Percentiles rank a stretch among this genome's conserved stretches.
Conservation (phyloP, 2,113 vertebrate genomes). For the Noctilio leporinus region DNA sequence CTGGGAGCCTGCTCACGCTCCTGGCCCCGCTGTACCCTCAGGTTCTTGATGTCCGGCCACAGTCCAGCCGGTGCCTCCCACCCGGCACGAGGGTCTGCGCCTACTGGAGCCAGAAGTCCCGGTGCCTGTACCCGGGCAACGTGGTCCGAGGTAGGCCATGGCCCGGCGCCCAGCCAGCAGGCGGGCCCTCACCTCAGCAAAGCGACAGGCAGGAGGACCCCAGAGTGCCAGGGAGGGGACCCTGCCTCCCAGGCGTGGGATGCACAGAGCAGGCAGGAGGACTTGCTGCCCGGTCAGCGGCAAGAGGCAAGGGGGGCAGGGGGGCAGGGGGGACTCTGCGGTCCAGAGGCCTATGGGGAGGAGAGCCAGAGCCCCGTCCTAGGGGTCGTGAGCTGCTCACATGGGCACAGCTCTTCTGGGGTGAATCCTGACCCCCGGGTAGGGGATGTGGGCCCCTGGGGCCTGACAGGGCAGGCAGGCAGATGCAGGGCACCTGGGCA, state of each 20-base stretch:
- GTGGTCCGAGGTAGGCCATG: slow-evolving; percentile 86
- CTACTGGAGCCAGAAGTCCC: slow-evolving; percentile 95
- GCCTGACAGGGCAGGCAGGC: no score
- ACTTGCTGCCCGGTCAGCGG: not conserved
- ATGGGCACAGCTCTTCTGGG: not conserved
- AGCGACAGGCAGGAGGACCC: not conserved
- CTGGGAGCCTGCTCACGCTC: not conserved
- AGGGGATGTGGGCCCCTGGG: not conserved
- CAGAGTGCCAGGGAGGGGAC: not conserved
- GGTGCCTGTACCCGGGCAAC: slow-evolving; percentile 92
- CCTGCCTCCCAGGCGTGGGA: not conserved
- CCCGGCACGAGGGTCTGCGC: slow-evolving; percentile 93
- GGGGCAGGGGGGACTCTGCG: fast-evolving
- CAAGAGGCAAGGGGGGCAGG: not conserved
- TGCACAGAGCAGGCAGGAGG: not conserved
- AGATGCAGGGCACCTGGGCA: not conserved
- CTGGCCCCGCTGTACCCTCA: slow-evolving; percentile 32
- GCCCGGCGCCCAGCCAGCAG: fast-evolving
- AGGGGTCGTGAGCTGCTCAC: not conserved
- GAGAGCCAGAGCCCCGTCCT: not conserved
- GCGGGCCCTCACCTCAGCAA: fast-evolving
- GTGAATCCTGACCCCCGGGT: not conserved
- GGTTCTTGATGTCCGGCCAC: slow-evolving; percentile 91
- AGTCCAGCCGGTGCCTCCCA: slow-evolving; percentile 82
- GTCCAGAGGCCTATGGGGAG: no score